These are phyloP conservation scores for Pseudococcus jackbeardsleyi DNA, from an alignment of 2,888 invertebrate species.

Conservation along the genomic window DNA sequence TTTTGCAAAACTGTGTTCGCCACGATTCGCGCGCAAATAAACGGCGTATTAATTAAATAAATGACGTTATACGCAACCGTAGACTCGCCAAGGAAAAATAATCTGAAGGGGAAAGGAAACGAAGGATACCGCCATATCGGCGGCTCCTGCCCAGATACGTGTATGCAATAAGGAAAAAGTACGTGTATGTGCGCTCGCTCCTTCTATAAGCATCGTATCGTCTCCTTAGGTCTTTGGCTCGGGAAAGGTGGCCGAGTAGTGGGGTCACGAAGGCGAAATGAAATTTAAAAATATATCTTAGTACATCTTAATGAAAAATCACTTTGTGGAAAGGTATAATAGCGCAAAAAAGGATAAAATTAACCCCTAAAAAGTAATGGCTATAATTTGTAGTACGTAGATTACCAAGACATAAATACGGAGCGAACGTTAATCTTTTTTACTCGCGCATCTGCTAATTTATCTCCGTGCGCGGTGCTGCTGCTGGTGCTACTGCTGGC, in stretches of 20 bases:
- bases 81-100: not conserved
- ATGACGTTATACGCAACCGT: not conserved
- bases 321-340: constrained; percentile 64
- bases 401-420: constrained; percentile 60
- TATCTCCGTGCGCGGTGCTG: constrained; percentile 51
- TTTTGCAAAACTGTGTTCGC: not conserved
- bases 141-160: not conserved
- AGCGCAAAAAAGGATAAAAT: constrained; percentile 59
- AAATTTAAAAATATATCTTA: constrained; percentile 63
- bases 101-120: no score
- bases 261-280: constrained; percentile 55
- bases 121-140: not conserved
- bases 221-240: not conserved
- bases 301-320: constrained; percentile 64
- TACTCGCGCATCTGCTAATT: constrained; percentile 62
- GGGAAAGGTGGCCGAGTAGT: not conserved
- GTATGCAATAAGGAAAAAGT: constrained; percentile 8
- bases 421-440: constrained; percentile 64
- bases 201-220: not conserved
- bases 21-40: not conserved
- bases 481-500: not conserved
- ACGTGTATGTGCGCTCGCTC: not conserved
- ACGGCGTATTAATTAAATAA: constrained; percentile 3
- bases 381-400: constrained; percentile 65
- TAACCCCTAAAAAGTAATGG: constrained; percentile 64